Evolutionary conservation across 1,140 invertebrate genomes (phyloP).

Genomic region (Antheraea mylitta): DNA sequence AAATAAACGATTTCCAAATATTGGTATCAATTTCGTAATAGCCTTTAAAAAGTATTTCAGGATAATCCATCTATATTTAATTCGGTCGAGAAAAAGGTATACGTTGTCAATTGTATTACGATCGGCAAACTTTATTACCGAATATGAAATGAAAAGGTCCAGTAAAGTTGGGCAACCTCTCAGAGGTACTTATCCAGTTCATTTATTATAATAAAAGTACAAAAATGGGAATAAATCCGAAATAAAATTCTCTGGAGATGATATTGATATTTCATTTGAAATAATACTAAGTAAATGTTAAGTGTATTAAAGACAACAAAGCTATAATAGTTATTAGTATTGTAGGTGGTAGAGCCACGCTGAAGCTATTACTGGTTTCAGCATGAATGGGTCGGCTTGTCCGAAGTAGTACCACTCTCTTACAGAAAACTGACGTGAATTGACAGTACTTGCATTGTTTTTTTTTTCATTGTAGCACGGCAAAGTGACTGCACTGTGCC

Average conservation of each 20-base stretch:
- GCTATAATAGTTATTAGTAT: too few species aligned
- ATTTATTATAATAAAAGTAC: slow-evolving; percentile 13
- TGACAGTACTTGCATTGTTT: too few species aligned
- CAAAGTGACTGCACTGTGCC: too few species aligned
- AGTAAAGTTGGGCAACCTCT: slow-evolving; percentile 8
- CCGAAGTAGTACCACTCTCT: too few species aligned
- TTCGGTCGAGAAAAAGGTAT: slow-evolving; percentile 7
- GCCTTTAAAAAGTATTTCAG: slow-evolving; percentile 5
- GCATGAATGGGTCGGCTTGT: too few species aligned
- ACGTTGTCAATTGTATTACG: slow-evolving; percentile 2
- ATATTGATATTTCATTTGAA: slow-evolving; percentile 1
- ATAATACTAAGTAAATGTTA: background rate
- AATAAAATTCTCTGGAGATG: slow-evolving; percentile 5
- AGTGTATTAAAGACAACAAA: too few species aligned
- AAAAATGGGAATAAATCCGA: slow-evolving; percentile 2
- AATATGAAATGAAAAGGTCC: slow-evolving; percentile 1
- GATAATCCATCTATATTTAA: slow-evolving; percentile 13
- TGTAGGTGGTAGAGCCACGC: too few species aligned
- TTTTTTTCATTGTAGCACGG: too few species aligned
- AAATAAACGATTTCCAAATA: background rate
- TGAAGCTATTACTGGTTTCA: too few species aligned
- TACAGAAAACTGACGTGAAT: too few species aligned
- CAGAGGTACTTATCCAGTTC: slow-evolving; percentile 7
- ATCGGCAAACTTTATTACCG: slow-evolving; percentile 4
- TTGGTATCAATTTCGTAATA: slow-evolving; percentile 6